phyloP scores from a whole-genome alignment of 2,113 vertebrate species.

The Serilophus lunatus region DNA sequence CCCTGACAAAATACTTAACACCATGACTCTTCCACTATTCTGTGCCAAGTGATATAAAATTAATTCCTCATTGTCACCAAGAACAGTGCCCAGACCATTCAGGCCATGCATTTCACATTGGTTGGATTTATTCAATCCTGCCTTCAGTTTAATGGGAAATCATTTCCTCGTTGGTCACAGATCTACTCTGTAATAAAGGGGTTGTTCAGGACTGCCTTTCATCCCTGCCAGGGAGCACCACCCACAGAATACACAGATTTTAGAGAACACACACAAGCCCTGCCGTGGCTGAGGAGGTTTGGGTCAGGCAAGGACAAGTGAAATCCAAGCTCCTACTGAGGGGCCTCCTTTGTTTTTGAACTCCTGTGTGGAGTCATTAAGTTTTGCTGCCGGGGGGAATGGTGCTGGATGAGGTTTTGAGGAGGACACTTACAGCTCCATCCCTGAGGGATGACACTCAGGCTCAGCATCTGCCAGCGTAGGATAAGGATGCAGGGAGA shows the following conservation, averaged over 20 bases:
- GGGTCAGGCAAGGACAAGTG: background rate
- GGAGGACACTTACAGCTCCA: background rate
- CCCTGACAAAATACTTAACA: background rate
- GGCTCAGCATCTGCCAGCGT: background rate
- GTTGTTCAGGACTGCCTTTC: background rate
- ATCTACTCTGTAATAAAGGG: background rate
- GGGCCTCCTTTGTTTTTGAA: background rate
- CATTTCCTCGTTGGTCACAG: background rate
- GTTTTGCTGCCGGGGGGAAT: background rate
- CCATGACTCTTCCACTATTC: fast-evolving
- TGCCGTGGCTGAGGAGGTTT: background rate
- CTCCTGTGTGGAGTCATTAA: background rate
- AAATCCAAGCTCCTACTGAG: background rate
- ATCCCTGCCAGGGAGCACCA: background rate
- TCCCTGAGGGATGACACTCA: background rate
- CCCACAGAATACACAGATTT: background rate
- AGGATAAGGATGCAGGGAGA: background rate
- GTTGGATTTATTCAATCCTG: background rate
- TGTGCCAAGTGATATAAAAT: background rate
- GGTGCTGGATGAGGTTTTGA: background rate
- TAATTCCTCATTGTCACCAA: background rate
- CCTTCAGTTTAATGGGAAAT: background rate
- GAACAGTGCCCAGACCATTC: background rate
- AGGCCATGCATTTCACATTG: background rate
- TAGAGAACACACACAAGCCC: background rate